These are phyloP conservation scores for Columba guinea DNA, from an alignment of 2,797 vertebrate genomes.

Conservation along the genomic window DNA sequence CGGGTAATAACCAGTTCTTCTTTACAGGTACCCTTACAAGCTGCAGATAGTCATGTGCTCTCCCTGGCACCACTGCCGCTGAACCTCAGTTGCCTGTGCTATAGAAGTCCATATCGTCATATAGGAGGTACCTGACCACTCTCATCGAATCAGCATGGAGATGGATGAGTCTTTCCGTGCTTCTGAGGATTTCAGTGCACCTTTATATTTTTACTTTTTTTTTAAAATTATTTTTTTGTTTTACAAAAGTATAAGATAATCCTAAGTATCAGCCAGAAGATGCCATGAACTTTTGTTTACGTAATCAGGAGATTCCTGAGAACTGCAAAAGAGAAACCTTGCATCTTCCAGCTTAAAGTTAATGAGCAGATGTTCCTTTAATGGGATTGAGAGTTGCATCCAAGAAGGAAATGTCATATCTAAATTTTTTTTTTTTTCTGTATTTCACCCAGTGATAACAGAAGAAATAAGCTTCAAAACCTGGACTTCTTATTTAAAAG, in stretches of 20 bases:
- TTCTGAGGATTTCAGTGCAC: neutral
- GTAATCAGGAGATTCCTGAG: neutral
- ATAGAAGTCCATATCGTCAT: neutral
- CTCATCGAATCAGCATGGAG: neutral
- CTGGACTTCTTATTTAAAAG: neutral
- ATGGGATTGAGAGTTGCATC: neutral
- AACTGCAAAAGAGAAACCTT: neutral
- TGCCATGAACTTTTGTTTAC: neutral
- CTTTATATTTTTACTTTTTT: neutral
- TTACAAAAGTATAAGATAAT: neutral
- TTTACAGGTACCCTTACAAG: constrained; percentile 3
- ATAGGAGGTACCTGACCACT: neutral
- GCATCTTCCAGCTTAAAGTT: neutral
- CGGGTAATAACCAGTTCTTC: constrained; percentile 13
- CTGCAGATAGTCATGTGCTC: neutral
- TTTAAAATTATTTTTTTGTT: neutral
- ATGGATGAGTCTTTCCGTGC: neutral
- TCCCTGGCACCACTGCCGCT: neutral
- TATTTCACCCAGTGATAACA: neutral
- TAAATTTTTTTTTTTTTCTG: neutral
- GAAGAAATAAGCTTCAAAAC: neutral
- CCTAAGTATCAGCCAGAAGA: neutral
- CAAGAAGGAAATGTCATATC: neutral
- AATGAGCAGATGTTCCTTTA: neutral
- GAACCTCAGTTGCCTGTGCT: constrained; percentile 4